Base-by-base conservation (phyloP, 2,113 vertebrate genomes). In the Ranitomeya variabilis region DNA sequence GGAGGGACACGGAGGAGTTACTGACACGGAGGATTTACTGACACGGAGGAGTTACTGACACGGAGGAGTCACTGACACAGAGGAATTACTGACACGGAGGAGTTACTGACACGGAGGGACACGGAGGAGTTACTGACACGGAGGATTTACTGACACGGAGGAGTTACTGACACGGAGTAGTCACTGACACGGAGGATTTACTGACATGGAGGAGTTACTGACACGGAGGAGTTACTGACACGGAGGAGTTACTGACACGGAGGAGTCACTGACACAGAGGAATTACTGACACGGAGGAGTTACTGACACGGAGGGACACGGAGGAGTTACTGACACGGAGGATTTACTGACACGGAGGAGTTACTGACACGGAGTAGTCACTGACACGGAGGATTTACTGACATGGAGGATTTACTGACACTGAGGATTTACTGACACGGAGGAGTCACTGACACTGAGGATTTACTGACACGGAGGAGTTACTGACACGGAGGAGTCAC, bases 21-120 rank as follows among this genome's bases (percentile, higher is more conserved):
- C 93, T 95, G 94, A 94, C 94, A 31, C 26, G 26, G 26, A 31
- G 26, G 26, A 31, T 31, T 31, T 31, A 67, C 8, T 87, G 64
- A 78, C 85, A 87, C 55, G 64, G 59, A 81, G 78, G 86, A 81
- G 80, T 80, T 67, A 76, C 93, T 95, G 94, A 94, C 94, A 31
- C 26, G 26, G 26, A 31, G 26, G 26, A 31, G 1, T 31, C 2
- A 31, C 26, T n/a, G n/a, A n/a, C n/a, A n/a, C n/a, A n/a, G n/a
- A n/a, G n/a, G n/a, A n/a, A n/a, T n/a, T n/a, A 67, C 8, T 87
- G 64, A 78, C 85, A 87, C 55, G 64, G 59, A 81, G 78, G 86
- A 81, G 80, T 80, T 67, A 76, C 93, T 95, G 94, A 94, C 94
- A 31, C 26, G 26, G 26, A 31, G 26, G 26, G 64, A 78, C 85